A percentile compares a stretch with the other conserved stretches of the same genome.
These are phyloP conservation scores for Calephelis perditalis DNA, from an alignment of 2,888 invertebrate species.

Conservation along the genomic window DNA sequence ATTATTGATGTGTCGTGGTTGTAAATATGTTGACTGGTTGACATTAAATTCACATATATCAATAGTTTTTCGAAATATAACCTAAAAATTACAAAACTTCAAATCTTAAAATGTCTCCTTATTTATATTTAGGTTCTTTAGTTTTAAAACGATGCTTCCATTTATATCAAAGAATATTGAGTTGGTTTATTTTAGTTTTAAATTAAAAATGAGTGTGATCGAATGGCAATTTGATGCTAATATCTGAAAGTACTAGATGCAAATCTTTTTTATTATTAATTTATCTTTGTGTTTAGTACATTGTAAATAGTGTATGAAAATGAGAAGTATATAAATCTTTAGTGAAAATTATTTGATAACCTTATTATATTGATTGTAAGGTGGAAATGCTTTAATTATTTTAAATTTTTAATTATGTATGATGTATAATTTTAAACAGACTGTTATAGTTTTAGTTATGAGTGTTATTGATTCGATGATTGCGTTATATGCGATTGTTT, in stretches of 20 bases:
- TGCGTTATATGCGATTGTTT: conserved; percentile 5
- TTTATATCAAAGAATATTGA: conserved; percentile 77
- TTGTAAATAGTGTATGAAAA: conserved; percentile 69
- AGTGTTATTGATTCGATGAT: conserved; percentile 36
- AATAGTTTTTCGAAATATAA: neutral
- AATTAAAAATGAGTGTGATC: conserved; percentile 68
- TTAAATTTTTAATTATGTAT: conserved; percentile 68
- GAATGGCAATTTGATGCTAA: conserved; percentile 68
- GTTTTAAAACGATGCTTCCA: conserved; percentile 76
- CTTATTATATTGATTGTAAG: conserved; percentile 73
- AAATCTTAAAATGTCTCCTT: conserved; percentile 19
- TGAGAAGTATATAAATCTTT: conserved; percentile 38
- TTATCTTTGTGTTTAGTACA: conserved; percentile 61
- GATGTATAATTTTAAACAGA: conserved; percentile 76
- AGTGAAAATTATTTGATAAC: conserved; percentile 62
- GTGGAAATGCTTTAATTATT: conserved; percentile 78
- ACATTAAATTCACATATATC: conserved; percentile 25
- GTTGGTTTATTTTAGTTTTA: conserved; percentile 66
- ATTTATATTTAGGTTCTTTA: conserved; percentile 49
- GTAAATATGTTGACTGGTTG: conserved; percentile 68
- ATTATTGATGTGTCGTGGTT: conserved; percentile 56
- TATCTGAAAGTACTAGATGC: conserved; percentile 55
- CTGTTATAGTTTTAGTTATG: conserved; percentile 75
- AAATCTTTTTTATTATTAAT: conserved; percentile 59
- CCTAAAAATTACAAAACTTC: conserved; percentile 13